Percentiles rank a stretch among this genome's conserved stretches.
Conservation (phyloP, 2,888 invertebrate genomes). For the Sicus ferrugineus region DNA sequence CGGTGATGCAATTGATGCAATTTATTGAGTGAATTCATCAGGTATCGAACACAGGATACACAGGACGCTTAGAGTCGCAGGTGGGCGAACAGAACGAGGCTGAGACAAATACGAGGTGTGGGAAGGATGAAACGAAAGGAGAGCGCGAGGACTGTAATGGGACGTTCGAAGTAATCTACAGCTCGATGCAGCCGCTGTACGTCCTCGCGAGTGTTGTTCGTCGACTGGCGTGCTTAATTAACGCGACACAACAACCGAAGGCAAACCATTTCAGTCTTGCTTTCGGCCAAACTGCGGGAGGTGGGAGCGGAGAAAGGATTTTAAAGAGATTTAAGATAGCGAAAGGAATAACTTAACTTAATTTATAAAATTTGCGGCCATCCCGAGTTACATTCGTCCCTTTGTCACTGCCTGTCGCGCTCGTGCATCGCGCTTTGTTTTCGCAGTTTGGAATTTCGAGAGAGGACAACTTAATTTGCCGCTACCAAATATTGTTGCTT, state of each 20-base stretch:
- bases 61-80: too few relatives aligned
- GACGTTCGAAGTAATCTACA: background rate
- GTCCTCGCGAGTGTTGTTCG: background rate
- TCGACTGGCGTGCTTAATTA: background rate
- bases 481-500: too few relatives aligned
- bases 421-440: too few relatives aligned
- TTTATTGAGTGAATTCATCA: constrained; percentile 31
- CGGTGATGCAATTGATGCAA: constrained; percentile 25
- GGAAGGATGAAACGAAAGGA: background rate
- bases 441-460: too few relatives aligned
- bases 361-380: too few relatives aligned
- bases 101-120: background rate
- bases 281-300: too few relatives aligned
- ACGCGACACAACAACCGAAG: background rate
- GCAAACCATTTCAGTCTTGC: background rate
- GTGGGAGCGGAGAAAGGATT: too few relatives aligned
- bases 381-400: too few relatives aligned
- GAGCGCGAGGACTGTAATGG: background rate
- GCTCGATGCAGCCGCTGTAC: background rate
- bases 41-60: constrained; percentile 24
- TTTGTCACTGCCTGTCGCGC: too few relatives aligned
- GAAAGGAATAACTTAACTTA: too few relatives aligned
- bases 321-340: too few relatives aligned
- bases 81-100: background rate
- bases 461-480: too few relatives aligned